phyloP scores from a whole-genome alignment of 2,113 vertebrate species.

The Myxocyprinus asiaticus region DNA sequence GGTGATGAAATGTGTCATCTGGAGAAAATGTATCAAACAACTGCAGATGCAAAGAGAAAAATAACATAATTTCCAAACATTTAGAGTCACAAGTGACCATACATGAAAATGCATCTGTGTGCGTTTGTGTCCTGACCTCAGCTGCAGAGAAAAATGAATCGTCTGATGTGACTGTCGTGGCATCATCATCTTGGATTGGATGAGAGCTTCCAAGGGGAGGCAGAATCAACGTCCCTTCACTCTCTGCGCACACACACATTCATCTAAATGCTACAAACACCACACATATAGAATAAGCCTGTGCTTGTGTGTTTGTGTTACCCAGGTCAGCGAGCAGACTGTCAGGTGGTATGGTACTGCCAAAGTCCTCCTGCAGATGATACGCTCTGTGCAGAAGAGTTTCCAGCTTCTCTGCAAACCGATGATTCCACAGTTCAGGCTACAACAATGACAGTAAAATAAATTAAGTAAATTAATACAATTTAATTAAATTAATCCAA shows the following conservation, averaged over 20 bases:
- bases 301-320: constrained; percentile 52
- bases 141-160: constrained; percentile 96
- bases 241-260: constrained; percentile 73
- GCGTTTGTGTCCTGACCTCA: constrained; percentile 78
- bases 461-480: too few species aligned
- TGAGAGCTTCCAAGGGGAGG: constrained; percentile 80
- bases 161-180: constrained; percentile 84
- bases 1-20: constrained; percentile 76
- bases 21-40: constrained; percentile 84
- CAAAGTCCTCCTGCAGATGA: constrained; percentile 95
- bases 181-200: constrained; percentile 77
- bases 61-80: background rate
- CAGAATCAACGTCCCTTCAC: constrained; percentile 85
- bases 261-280: constrained; percentile 28
- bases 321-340: constrained; percentile 89
- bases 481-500: too few species aligned
- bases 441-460: constrained; percentile 39
- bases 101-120: too few species aligned
- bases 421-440: constrained; percentile 79
- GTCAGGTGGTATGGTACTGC: constrained; percentile 83
- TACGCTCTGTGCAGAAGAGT: constrained; percentile 89
- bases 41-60: constrained; percentile 63
- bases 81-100: background rate
- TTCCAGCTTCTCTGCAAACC: constrained; percentile 92
- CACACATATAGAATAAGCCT: constrained; percentile 73